These are phyloP conservation scores for Bombus sibiricus DNA, from an alignment of 1,140 invertebrate genomes.

Conservation along the genomic window DNA sequence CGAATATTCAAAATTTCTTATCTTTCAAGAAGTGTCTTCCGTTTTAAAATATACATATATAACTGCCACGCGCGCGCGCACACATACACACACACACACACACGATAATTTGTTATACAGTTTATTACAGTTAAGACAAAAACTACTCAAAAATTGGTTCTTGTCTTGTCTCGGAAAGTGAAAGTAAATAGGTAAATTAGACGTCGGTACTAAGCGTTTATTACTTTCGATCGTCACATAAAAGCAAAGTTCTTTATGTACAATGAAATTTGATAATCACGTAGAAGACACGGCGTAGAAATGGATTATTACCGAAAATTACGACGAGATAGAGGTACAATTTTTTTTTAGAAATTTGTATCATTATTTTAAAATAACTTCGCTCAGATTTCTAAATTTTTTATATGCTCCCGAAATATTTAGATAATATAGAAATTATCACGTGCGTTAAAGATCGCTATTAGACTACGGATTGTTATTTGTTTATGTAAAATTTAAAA, in stretches of 20 bases:
- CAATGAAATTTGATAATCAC: neutral
- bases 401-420: too few species aligned
- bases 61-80: fast-evolving
- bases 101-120: neutral
- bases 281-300: neutral
- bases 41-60: neutral
- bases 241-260: neutral
- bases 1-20: neutral
- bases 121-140: neutral
- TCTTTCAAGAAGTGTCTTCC: neutral
- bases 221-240: neutral
- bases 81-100: fast-evolving
- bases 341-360: too few species aligned
- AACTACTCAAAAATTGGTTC: neutral
- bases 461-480: too few species aligned
- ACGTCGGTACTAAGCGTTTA: neutral
- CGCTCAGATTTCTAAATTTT: too few species aligned
- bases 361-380: fast-evolving
- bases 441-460: too few species aligned
- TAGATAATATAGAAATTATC: too few species aligned
- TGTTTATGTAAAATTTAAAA: too few species aligned
- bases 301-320: too few species aligned
- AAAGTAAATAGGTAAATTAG: neutral
- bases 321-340: too few species aligned
- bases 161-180: too few species aligned